Base-by-base conservation (phyloP, 2,888 invertebrate species). In the Napeogenes sylphis region DNA sequence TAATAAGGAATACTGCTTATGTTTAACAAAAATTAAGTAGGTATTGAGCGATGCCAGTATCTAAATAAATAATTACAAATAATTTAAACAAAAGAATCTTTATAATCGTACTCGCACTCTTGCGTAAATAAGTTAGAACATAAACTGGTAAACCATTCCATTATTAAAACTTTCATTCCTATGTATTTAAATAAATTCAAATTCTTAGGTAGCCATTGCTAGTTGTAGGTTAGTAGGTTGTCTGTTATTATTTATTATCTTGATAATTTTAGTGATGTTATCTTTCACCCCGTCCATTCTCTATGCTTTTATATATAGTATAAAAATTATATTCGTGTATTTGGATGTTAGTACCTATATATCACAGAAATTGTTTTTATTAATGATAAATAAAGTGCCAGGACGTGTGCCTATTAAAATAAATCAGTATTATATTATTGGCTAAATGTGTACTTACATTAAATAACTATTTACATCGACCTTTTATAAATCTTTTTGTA, bases 351-450 rank as follows among this genome's bases (percentile, higher is more conserved):
- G 30, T 51, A 21, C 21, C 0, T 21, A 21, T 21, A n/a, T 51
- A 30, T 51, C 30, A 2, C 10, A 30, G 2, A 14, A 14, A 47
- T n/a, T 10, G 21, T 30, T 59, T 53, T 45, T 54, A 13, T 56
- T 1, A 21, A 21, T 21, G 21, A 33, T 45, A 68, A 51, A 61
- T 66, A 46, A 62, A 65, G 67, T 71, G 71, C 67, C 69, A 70
- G 69, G 64, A 70, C 64, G 60, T 63, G 72, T 71, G 70, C 71
- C 68, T 73, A 53, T 61, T 59, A 63, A 63, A 65, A 69, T 58
- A 58, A 72, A 72, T 75, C 77, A 78, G 77, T 78, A 77, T 78
- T 78, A 77, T 69, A 60, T 30, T 32, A 66, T 58, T 64, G 64
- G 51, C 45, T 59, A 56, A 63, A 59, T 63, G 30, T 51, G 51